Evolutionary conservation across 2,888 invertebrate genomes (phyloP).

Genomic region (Alsophila aescularia): DNA sequence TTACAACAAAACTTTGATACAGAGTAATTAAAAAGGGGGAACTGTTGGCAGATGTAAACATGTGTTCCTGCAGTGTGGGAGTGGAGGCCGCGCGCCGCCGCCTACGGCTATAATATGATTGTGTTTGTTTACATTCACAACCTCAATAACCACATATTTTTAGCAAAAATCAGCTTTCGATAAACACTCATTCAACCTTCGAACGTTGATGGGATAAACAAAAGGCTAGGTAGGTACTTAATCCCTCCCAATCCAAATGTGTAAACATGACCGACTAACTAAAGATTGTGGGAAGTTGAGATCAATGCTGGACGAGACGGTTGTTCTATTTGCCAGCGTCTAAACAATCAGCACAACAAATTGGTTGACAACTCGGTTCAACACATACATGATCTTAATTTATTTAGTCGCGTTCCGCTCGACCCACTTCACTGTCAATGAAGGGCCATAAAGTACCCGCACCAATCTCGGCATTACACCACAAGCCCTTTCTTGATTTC

Average conservation of each 20-base stretch:
- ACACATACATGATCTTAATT: slow-evolving; percentile 56
- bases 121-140: slow-evolving; percentile 67
- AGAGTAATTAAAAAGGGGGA: slow-evolving; percentile 53
- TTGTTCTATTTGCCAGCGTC: slow-evolving; percentile 26
- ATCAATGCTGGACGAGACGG: slow-evolving; percentile 28
- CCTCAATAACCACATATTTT: slow-evolving; percentile 58
- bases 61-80: slow-evolving; percentile 71
- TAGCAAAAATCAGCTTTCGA: slow-evolving; percentile 48
- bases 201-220: slow-evolving; percentile 21
- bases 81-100: slow-evolving; percentile 62
- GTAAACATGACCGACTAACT: slow-evolving; percentile 18
- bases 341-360: slow-evolving; percentile 38
- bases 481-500: slow-evolving; percentile 40
- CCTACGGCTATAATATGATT: slow-evolving; percentile 53
- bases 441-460: slow-evolving; percentile 66
- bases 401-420: slow-evolving; percentile 68
- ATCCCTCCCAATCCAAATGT: slow-evolving; percentile 13
- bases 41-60: slow-evolving; percentile 68
- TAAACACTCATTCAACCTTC: slow-evolving; percentile 32
- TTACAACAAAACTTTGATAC: slow-evolving; percentile 37
- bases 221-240: slow-evolving; percentile 17
- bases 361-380: slow-evolving; percentile 32
- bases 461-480: slow-evolving; percentile 46
- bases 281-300: slow-evolving; percentile 3
- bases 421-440: slow-evolving; percentile 70